Conservation (phyloP, 2,113 vertebrate species). For the Channa argus region DNA sequence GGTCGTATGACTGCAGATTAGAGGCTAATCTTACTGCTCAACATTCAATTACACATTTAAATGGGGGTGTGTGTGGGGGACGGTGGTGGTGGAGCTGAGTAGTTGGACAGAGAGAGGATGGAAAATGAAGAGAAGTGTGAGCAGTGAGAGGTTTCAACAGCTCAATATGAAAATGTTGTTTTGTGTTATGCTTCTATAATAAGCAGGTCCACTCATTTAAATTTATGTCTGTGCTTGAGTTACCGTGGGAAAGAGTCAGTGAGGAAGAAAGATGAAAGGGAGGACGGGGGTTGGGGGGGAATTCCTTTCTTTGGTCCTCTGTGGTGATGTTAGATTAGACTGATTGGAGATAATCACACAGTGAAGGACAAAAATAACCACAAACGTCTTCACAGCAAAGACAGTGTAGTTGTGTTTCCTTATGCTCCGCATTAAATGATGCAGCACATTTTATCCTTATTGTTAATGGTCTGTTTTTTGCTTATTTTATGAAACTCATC, state of each 20-base stretch:
- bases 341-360: neutral
- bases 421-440: too few relatives aligned
- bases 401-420: too few relatives aligned
- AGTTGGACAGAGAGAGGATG: too few relatives aligned
- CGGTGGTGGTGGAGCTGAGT: neutral
- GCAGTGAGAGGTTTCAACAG: too few relatives aligned
- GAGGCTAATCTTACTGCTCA: slow-evolving; percentile 3
- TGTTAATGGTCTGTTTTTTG: too few relatives aligned
- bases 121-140: too few relatives aligned
- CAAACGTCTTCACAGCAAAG: neutral
- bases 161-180: too few relatives aligned
- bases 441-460: too few relatives aligned
- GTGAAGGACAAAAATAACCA: neutral
- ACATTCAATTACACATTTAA: slow-evolving; percentile 4
- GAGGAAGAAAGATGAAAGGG: neutral
- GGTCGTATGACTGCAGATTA: slow-evolving; percentile 8
- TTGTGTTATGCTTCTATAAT: neutral
- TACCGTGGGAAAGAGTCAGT: neutral
- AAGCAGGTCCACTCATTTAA: neutral
- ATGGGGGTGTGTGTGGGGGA: neutral
- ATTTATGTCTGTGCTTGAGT: neutral
- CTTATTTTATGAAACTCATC: too few relatives aligned
- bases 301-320: neutral
- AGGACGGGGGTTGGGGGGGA: neutral
- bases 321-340: neutral